These are phyloP conservation scores for Archaeoteleia sp. DNA, from an alignment of 2,888 invertebrate species.

Conservation along the genomic window DNA sequence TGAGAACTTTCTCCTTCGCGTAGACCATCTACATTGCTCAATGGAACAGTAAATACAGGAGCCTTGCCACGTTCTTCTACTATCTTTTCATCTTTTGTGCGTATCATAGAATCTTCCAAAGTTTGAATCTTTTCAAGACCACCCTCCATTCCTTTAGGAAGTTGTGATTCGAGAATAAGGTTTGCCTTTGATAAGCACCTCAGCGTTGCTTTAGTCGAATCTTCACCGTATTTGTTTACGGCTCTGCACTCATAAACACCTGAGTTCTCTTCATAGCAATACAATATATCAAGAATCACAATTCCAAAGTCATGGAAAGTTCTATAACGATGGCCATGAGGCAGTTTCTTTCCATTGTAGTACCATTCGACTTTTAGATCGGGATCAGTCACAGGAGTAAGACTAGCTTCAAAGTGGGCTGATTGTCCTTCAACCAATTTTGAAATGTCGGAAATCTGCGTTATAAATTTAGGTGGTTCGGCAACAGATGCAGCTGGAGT, in stretches of 20 bases:
- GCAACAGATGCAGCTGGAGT: constrained; percentile 81
- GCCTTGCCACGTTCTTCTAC: constrained; percentile 88
- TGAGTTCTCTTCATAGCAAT: constrained; percentile 97
- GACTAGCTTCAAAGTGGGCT: constrained; percentile 93
- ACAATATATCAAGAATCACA: constrained; percentile 95
- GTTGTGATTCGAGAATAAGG: constrained; percentile 92
- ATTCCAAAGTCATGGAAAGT: constrained; percentile 99
- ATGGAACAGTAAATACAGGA: constrained; percentile 91
- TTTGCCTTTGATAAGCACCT: constrained; percentile 92
- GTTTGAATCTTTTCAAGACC: constrained; percentile 94
- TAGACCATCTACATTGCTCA: constrained; percentile 90
- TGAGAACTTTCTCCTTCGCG: constrained; percentile 94
- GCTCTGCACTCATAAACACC: constrained; percentile 96
- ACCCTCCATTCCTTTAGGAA: constrained; percentile 96
- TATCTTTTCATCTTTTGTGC: constrained; percentile 82
- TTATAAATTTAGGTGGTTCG: constrained; percentile 92
- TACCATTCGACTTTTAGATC: constrained; percentile 96
- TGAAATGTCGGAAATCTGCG: constrained; percentile 89
- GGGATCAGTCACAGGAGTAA: constrained; percentile 96
- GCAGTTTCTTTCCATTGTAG: constrained; percentile 93
- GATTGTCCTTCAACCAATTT: constrained; percentile 95
- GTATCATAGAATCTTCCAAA: constrained; percentile 91
- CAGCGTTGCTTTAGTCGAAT: constrained; percentile 88
- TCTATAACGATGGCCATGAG: constrained; percentile 96
- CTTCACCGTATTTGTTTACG: constrained; percentile 92